Base-by-base conservation (phyloP, 2,797 vertebrate species). In the Adrianichthys oophorus region DNA sequence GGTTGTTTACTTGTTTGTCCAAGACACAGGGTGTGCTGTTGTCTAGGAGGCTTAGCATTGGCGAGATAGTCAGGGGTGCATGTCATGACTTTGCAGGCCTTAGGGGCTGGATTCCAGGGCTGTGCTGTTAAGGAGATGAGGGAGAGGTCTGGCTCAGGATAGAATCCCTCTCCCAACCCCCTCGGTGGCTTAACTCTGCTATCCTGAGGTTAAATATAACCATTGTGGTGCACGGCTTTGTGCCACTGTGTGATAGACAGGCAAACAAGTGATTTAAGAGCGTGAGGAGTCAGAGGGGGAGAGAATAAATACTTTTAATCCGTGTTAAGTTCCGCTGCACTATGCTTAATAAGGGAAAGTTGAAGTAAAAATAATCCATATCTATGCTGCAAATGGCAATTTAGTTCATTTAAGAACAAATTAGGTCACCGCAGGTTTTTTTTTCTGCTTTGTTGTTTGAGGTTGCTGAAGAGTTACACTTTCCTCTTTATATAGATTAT, bases 171-270 rank as follows among this genome's bases (percentile, higher is more conserved):
- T 37, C 78, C 42, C 42, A 44, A 7, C 42, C 42, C 76, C 63
- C 76, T 59, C 74, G 70, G 70, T 76, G 70, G 82, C 74, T 88
- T 82, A 85, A 88, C 87, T 85, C 74, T 29, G 48, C 76, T 69
- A 80, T 82, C 79, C 80, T 68, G 76, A 68, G 79, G 83, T 89
- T 90, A 92, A 90, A 91, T 90, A 90, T 91, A 92, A 88, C 77
- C 62, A 59, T 69, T 68, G 59, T 53, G 61, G 65, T 32, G 62
- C 66, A 61, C 48, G 75, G 79, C 76, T 83, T 85, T 83, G 74
- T 85, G 73, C 72, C 77, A 68, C 59, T 52, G 56, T 82, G 78
- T 68, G 76, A 88, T 72, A 69, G 82, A 83, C 70, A 70, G 70
- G 50, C 75, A 79, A 87, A 86, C 72, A 68, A 74, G 71, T 65